phyloP scores from a whole-genome alignment of 2,888 invertebrate genomes.

The Margaritifera margaritifera region DNA sequence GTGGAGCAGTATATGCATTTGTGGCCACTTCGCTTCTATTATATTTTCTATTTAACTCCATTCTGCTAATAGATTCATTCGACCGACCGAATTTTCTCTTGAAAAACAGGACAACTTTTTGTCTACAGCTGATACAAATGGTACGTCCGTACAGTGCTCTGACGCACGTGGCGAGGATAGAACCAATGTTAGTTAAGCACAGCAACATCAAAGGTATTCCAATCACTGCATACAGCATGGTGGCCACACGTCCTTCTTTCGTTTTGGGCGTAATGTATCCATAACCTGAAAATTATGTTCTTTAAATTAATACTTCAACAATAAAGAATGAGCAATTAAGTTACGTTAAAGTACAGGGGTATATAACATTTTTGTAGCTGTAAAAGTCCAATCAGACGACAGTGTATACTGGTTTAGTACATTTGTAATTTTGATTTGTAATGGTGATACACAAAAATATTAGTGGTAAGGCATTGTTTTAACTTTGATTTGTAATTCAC shows the following conservation, averaged over 20 bases:
- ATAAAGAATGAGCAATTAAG: too few relatives aligned
- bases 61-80: not conserved
- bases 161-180: slow-evolving; percentile 90
- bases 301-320: too few relatives aligned
- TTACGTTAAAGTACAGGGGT: too few relatives aligned
- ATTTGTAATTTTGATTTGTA: too few relatives aligned
- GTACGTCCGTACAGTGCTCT: slow-evolving; percentile 81
- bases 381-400: too few relatives aligned
- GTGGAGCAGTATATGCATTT: too few relatives aligned
- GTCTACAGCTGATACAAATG: slow-evolving; percentile 31
- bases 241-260: slow-evolving; percentile 50
- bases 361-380: too few relatives aligned
- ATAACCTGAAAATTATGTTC: slow-evolving; percentile 75
- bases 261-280: slow-evolving; percentile 65
- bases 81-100: too few relatives aligned
- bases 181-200: slow-evolving; percentile 94
- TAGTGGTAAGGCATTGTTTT: too few relatives aligned
- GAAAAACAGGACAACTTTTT: slow-evolving; percentile 15
- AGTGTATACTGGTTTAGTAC: too few relatives aligned
- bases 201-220: slow-evolving; percentile 78
- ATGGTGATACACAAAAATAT: too few relatives aligned
- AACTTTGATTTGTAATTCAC: too few relatives aligned
- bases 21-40: not conserved
- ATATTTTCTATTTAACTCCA: not conserved
- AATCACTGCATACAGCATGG: slow-evolving; percentile 61